Conservation (phyloP, 2,113 vertebrate genomes). For the Nesogale talazaci region DNA sequence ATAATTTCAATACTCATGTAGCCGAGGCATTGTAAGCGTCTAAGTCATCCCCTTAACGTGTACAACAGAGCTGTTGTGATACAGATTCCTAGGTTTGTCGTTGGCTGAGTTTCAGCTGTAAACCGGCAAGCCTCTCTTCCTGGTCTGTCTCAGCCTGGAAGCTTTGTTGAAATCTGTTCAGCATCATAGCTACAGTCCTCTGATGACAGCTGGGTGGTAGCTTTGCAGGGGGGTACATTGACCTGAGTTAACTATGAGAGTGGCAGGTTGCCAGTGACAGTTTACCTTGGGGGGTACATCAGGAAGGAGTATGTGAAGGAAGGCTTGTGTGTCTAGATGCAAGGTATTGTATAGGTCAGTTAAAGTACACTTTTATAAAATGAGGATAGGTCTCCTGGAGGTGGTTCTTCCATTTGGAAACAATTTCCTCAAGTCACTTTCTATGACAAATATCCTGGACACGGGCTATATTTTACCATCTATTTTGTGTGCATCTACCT, state of each 20-base stretch:
- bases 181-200: neutral
- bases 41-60: neutral
- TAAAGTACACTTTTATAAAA: neutral
- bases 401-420: neutral
- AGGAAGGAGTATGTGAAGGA: neutral
- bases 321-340: accelerated
- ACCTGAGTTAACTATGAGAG: neutral
- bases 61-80: neutral
- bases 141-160: neutral
- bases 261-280: neutral
- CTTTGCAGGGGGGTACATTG: neutral
- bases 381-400: neutral
- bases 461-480: neutral
- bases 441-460: neutral
- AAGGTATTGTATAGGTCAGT: neutral
- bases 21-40: neutral
- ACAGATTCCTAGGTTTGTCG: neutral
- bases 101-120: neutral
- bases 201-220: neutral
- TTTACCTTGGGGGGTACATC: neutral
- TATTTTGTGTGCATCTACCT: no score
- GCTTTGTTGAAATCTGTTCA: neutral
- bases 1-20: neutral
- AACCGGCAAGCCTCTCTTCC: neutral
- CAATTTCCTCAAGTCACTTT: neutral